Percentiles rank a stretch among this genome's conserved stretches.
Evolutionary conservation across 1,140 invertebrate genomes (phyloP).

Genomic region (Zaprionus kolodkinae): DNA sequence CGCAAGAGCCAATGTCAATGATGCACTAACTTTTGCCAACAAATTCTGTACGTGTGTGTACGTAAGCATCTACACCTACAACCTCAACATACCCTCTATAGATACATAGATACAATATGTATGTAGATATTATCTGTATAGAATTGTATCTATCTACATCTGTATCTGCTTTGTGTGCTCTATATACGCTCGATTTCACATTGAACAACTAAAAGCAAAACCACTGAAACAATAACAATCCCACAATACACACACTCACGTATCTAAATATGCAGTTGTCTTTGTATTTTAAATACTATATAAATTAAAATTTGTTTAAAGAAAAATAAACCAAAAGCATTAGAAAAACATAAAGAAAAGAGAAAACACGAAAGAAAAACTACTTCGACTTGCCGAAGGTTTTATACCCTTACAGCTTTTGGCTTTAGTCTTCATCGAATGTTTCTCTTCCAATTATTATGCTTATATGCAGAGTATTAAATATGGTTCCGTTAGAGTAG

Average conservation of each 20-base stretch:
- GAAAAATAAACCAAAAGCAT: constrained; percentile 6
- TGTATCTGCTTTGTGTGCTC: constrained; percentile 2
- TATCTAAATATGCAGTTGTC: constrained; percentile 3
- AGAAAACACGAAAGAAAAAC: not conserved
- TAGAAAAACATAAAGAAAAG: constrained; percentile 8
- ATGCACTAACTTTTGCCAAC: constrained; percentile 69
- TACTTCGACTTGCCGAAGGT: not conserved
- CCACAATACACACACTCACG: constrained; percentile 6
- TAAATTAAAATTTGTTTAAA: constrained; percentile 4
- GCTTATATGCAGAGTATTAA: too few species aligned
- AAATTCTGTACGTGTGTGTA: constrained; percentile 36
- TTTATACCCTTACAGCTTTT: not conserved
- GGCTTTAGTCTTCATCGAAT: not conserved
- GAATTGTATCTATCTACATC: constrained; percentile 1
- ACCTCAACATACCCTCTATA: not conserved
- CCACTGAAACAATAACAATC: constrained; percentile 55
- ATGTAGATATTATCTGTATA: constrained; percentile 16
- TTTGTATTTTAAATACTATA: constrained; percentile 21
- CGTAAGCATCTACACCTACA: constrained; percentile 9
- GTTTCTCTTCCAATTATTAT: not conserved
- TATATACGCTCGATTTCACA: constrained; percentile 59
- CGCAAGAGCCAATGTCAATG: constrained; percentile 76
- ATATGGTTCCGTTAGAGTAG: too few species aligned
- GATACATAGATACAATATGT: not conserved
- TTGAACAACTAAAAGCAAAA: constrained; percentile 55